Conservation (phyloP, 2,888 invertebrate species). For the Catocala nupta region DNA sequence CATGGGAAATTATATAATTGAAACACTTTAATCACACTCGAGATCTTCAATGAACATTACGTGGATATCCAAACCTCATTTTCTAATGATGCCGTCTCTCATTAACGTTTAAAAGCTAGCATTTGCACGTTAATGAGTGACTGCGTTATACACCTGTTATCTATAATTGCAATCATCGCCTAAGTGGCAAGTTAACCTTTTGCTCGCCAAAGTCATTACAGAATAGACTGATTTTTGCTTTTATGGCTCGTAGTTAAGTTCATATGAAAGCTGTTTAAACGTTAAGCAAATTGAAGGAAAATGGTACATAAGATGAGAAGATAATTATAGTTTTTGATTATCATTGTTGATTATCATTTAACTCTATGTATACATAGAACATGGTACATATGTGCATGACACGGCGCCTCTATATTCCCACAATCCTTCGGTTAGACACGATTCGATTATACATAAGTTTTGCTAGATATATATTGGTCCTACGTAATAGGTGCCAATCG, state of each 20-base stretch:
- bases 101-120: not conserved
- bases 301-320: not conserved
- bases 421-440: too few species aligned
- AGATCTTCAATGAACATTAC: not conserved
- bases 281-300: not conserved
- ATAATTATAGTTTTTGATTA: not conserved
- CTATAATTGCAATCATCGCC: constrained; percentile 9
- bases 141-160: not conserved
- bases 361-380: too few species aligned
- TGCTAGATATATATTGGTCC: too few species aligned
- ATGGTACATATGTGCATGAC: too few species aligned
- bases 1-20: too few species aligned
- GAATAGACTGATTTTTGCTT: not conserved
- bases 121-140: not conserved
- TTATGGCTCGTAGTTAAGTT: not conserved
- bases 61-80: not conserved
- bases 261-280: not conserved
- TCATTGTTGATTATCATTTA: too few species aligned
- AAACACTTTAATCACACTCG: too few species aligned
- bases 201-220: not conserved
- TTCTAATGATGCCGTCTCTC: not conserved
- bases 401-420: too few species aligned
- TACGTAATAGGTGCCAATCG: too few species aligned
- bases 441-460: too few species aligned
- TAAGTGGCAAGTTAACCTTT: constrained; percentile 1